phyloP scores from a whole-genome alignment of 2,797 vertebrate genomes.

The Gymnocypris eckloni region DNA sequence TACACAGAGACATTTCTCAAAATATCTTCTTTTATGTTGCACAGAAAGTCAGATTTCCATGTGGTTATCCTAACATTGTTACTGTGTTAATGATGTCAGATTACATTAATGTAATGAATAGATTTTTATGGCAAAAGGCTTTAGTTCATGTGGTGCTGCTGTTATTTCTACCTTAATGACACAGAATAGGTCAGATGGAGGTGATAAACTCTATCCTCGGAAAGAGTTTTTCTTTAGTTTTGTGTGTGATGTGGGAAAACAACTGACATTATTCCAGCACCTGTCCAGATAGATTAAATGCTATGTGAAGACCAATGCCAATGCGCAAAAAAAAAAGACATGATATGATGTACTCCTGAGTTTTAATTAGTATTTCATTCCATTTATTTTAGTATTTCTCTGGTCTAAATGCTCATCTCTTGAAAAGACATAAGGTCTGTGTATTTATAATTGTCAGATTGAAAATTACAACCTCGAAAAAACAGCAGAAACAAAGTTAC shows the following conservation, averaged over 20 bases:
- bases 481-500: constrained; percentile 79
- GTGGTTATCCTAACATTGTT: neutral
- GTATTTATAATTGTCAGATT: constrained; percentile 40
- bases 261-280: neutral
- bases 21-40: neutral
- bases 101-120: neutral
- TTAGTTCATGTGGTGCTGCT: constrained; percentile 1
- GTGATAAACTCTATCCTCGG: constrained; percentile 1
- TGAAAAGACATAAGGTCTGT: constrained; percentile 25
- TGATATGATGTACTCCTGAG: neutral
- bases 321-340: constrained; percentile 44
- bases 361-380: constrained; percentile 3
- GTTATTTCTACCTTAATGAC: constrained; percentile 12
- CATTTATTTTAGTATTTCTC: constrained; percentile 21
- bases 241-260: constrained; percentile 15
- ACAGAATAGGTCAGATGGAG: constrained; percentile 1
- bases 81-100: constrained; percentile 6
- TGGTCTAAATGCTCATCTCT: constrained; percentile 15
- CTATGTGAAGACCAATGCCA: neutral
- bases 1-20: neutral
- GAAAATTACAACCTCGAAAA: constrained; percentile 54
- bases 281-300: constrained; percentile 1
- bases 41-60: neutral
- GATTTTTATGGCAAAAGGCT: constrained; percentile 1
- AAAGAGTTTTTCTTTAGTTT: constrained; percentile 4